phyloP scores from a whole-genome alignment of 2,113 vertebrate genomes.

The Noturus placidus region DNA sequence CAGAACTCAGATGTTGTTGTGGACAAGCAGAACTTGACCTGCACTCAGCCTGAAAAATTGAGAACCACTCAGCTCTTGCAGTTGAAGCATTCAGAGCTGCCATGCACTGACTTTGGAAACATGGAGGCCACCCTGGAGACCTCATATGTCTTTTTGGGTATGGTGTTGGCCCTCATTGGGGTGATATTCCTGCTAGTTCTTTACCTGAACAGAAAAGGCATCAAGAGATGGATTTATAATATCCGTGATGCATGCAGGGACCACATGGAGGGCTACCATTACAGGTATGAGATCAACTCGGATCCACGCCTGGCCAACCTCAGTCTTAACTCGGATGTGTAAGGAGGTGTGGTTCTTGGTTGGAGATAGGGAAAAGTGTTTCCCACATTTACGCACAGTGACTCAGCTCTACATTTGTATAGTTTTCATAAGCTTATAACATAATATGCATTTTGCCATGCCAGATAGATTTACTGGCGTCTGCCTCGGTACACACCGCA shows the following conservation, averaged over 20 bases:
- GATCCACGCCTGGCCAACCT: slow-evolving; percentile 92
- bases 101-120: slow-evolving; percentile 68
- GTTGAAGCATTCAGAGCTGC: slow-evolving; percentile 69
- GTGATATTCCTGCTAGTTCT: slow-evolving; percentile 96
- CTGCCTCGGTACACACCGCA: slow-evolving; percentile 49
- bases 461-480: slow-evolving; percentile 51
- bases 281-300: slow-evolving; percentile 94
- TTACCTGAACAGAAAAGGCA: slow-evolving; percentile 96
- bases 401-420: slow-evolving; percentile 77
- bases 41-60: slow-evolving; percentile 73
- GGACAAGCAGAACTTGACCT: slow-evolving; percentile 75
- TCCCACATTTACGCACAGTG: slow-evolving; percentile 14
- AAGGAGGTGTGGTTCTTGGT: slow-evolving; percentile 56
- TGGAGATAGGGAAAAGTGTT: slow-evolving; percentile 58
- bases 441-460: slow-evolving; percentile 32
- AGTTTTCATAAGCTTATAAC: slow-evolving; percentile 31
- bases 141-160: slow-evolving; percentile 92
- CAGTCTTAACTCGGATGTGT: slow-evolving; percentile 93
- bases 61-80: slow-evolving; percentile 70
- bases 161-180: slow-evolving; percentile 94
- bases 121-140: slow-evolving; percentile 85
- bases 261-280: slow-evolving; percentile 99
- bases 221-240: slow-evolving; percentile 98
- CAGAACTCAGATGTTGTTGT: slow-evolving; percentile 73
- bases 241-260: slow-evolving; percentile 96